Base-by-base conservation (phyloP, 1,140 invertebrate species). In the Lepidurus apus region DNA sequence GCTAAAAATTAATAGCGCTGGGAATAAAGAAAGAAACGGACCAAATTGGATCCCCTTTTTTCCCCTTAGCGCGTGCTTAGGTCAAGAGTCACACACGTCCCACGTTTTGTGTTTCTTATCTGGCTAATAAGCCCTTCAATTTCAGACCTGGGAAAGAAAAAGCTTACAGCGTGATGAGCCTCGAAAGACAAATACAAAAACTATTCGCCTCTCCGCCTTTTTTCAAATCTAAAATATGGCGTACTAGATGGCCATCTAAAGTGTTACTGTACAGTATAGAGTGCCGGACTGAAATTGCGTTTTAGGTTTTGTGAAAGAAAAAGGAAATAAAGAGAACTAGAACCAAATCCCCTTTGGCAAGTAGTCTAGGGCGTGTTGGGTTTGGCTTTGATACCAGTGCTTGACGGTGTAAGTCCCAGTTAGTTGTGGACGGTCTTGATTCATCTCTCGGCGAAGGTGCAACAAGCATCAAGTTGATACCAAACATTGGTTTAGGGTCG, bases 401-500 rank as follows among this genome's bases (percentile, higher is more conserved):
- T 65, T 65, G n/a, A 21, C 21, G 53, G 53, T 1, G 13, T 21
- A 65, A 65, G 13, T 65, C 13, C 17, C 17, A 65, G 53, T 9
- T 65, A 65, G 53, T 13, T 65, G 53, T 9, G n/a, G 53, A 13
- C 53, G 53, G 53, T 65, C 53, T 21, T 65, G 53, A 65, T 65
- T 65, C 53, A 65, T 65, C 53, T 65, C 53, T 17, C 53, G 21
- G 53, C 53, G 4, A 65, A 65, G 53, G 53, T 65, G 53, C 53
- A 65, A 65, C 53, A 65, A 65, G 53, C 53, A 65, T 65, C 53
- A 65, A 65, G 53, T 21, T 65, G 53, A 65, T 65, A 21, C 53
- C 53, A 65, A 65, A 65, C 53, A 65, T 65, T 65, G 53, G 53
- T 65, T 65, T 65, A 65, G 53, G 53, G 53, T 65, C 53, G 53